Percentiles rank a stretch among this genome's conserved stretches.
Conservation (phyloP, 2,888 invertebrate species). For the Melitaea athalia region DNA sequence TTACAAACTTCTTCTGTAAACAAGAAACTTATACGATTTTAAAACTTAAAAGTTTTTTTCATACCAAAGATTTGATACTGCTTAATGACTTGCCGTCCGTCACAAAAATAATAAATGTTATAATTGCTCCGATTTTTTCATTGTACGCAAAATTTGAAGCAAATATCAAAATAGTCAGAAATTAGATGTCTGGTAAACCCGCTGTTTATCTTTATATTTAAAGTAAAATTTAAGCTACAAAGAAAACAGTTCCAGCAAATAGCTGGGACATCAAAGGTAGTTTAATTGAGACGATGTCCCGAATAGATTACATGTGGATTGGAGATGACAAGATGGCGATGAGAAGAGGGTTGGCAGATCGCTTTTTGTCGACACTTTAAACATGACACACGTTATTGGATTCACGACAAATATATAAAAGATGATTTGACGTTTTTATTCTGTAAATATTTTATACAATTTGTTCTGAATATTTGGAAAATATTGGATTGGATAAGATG, state of each 20-base stretch:
- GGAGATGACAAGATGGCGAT: constrained; percentile 10
- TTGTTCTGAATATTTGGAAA: background rate
- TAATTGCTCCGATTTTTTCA: too few species aligned
- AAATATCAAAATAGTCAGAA: too few species aligned
- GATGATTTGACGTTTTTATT: background rate
- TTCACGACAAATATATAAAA: background rate
- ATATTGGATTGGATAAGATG: background rate
- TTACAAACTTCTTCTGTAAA: too few species aligned
- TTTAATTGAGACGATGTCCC: constrained; percentile 12
- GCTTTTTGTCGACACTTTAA: constrained; percentile 23
- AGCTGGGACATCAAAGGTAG: constrained; percentile 1
- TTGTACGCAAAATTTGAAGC: too few species aligned
- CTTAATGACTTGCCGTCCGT: too few species aligned
- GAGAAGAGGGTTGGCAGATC: constrained; percentile 25
- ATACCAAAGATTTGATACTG: too few species aligned
- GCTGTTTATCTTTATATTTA: too few species aligned
- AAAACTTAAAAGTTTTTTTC: too few species aligned
- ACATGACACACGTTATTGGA: background rate
- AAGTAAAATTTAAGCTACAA: background rate
- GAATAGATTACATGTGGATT: constrained; percentile 14
- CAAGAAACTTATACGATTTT: too few species aligned
- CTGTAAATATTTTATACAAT: background rate
- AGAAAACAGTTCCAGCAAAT: background rate
- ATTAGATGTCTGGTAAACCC: background rate
- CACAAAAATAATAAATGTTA: too few species aligned